Evolutionary conservation across 2,113 vertebrate genomes (phyloP).

Genomic region (Salvelinus namaycush): DNA sequence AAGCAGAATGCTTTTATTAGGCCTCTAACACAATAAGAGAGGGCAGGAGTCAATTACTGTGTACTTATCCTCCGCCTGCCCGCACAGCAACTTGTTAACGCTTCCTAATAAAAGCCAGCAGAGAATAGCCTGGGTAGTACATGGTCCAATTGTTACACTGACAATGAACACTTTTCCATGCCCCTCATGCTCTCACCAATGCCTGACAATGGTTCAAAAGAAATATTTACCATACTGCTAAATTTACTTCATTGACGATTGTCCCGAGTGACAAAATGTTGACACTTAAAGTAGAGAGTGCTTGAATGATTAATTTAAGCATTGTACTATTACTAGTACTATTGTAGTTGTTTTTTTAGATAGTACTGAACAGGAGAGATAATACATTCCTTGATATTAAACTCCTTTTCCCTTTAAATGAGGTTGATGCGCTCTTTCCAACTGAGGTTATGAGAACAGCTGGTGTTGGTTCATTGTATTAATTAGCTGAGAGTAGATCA

Average conservation of each 20-base stretch:
- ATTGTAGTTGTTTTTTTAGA: not conserved
- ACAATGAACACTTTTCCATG: slow-evolving; percentile 34
- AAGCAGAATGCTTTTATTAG: slow-evolving; percentile 55
- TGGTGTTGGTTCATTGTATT: slow-evolving; percentile 67
- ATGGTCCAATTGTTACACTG: slow-evolving; percentile 20
- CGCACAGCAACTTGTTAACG: slow-evolving; percentile 66
- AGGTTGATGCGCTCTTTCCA: slow-evolving; percentile 52
- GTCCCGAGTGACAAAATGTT: not conserved
- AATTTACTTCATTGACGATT: not conserved
- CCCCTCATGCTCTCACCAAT: slow-evolving; percentile 19
- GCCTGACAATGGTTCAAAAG: slow-evolving; percentile 26
- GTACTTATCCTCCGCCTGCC: slow-evolving; percentile 48
- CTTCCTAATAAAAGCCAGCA: slow-evolving; percentile 63
- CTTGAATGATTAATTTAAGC: not conserved
- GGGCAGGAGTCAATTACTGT: slow-evolving; percentile 72
- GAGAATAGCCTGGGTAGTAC: slow-evolving; percentile 49
- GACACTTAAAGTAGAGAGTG: not conserved
- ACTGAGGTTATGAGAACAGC: slow-evolving; percentile 63
- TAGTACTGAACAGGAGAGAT: slow-evolving; percentile 26
- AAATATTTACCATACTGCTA: slow-evolving; percentile 8
- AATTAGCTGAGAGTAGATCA: slow-evolving; percentile 50
- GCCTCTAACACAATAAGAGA: slow-evolving; percentile 55
- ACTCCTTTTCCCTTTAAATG: slow-evolving; percentile 59
- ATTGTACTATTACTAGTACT: too few relatives aligned
- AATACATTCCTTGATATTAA: slow-evolving; percentile 56